Base-by-base conservation (phyloP, 2,113 vertebrate genomes). In the Sphyrna mokarran region DNA sequence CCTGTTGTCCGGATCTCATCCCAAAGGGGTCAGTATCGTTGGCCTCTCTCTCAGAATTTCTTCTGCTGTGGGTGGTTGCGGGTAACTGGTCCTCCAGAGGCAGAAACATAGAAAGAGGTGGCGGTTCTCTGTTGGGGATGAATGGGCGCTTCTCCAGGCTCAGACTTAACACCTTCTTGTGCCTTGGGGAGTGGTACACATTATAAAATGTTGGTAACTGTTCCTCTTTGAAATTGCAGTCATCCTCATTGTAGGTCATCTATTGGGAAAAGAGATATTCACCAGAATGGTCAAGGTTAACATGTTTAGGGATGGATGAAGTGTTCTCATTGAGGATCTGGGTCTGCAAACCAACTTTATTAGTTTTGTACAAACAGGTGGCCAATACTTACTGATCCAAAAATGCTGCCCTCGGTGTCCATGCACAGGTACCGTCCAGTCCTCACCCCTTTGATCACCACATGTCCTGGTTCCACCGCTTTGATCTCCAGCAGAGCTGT, bases 21-120 rank as follows among this genome's bases (percentile, higher is more conserved):
- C 97, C 96, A 70, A 98, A 96, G 33, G 98, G 98, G 96, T 98
- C 98, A 1, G 96, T 96, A 0, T 98, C 98, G 95, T 98, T 98
- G 4, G 37, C 5, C 26, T 72, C 93, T 72, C 66, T 43, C 37
- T 72, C 93, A 3, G 68, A 10, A 9, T 11, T 14, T 11, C 66
- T 33, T 11, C 63, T 43, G 66, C 93, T 72, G 40, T 40, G 22
- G 2, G 9, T 43, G 4, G 68, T 23, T 9, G 37, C 33, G 1
- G 99, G 98, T 96, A 99, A 98, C 96, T 97, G 97, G 1, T 98
- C 99, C 96, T 97, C 98, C 96, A 98, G 98, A 54, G 98, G 96
- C 96, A 98, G 95, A 87, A 98, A 98, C 96, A 99, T 98, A 2
- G 99, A 98, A 94, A 98, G 99, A 4, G 98, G 98, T 7, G 99